Percentiles rank a stretch among this genome's conserved stretches.
Conservation (phyloP, 2,113 vertebrate species). For the Prochilodus magdalenae region DNA sequence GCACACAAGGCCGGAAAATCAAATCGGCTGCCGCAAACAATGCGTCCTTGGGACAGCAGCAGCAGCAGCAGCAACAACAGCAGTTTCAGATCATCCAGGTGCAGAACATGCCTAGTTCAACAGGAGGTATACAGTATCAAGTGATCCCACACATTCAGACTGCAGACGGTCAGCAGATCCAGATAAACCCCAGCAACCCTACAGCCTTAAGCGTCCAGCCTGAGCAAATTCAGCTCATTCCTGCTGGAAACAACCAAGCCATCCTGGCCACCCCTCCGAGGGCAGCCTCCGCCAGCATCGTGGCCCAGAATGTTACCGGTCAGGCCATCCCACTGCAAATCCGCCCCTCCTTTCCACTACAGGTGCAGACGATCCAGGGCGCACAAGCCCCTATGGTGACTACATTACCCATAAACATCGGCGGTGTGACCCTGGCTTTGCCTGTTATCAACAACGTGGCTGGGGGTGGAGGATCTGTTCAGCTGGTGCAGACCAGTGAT, state of each 20-base stretch:
- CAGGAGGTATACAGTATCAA: conserved; percentile 94
- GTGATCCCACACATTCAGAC: conserved; percentile 98
- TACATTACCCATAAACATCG: conserved; percentile 95
- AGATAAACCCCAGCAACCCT: conserved; percentile 86
- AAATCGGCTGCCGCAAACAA: conserved; percentile 74
- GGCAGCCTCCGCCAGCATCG: conserved; percentile 84
- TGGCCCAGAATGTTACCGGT: conserved; percentile 89
- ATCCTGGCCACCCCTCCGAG: conserved; percentile 84
- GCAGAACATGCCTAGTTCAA: conserved; percentile 86
- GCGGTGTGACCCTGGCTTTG: conserved; percentile 93
- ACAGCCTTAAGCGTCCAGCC: conserved; percentile 80
- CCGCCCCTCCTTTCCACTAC: conserved; percentile 93
- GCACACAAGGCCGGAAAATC: conserved; percentile 85
- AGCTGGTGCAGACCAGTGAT: conserved; percentile 88
- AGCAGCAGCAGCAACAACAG: conserved; percentile 76
- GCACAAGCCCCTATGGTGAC: conserved; percentile 93
- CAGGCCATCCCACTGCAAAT: conserved; percentile 94
- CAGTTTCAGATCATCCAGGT: conserved; percentile 96
- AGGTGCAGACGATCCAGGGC: conserved; percentile 92
- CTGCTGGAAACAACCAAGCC: conserved; percentile 90
- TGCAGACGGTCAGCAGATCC: conserved; percentile 94
- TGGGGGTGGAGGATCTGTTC: conserved; percentile 83
- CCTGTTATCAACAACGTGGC: conserved; percentile 93
- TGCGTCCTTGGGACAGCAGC: conserved; percentile 71
- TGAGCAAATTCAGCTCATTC: conserved; percentile 96